A percentile compares a stretch with the other conserved stretches of the same genome.
These are phyloP conservation scores for Trisateles emortualis DNA, from an alignment of 2,888 invertebrate genomes.

Conservation along the genomic window DNA sequence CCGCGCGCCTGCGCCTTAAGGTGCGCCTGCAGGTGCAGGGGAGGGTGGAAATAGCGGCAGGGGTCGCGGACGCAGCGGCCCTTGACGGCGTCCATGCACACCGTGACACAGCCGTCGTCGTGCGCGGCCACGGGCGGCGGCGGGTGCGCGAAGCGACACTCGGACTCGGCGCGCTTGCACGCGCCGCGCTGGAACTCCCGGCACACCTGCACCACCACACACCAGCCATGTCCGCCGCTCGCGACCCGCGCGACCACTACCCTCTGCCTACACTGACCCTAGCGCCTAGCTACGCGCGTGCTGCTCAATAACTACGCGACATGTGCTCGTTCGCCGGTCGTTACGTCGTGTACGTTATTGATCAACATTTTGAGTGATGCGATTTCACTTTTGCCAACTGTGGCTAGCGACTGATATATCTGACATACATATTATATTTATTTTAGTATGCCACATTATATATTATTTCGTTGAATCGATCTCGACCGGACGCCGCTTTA, in stretches of 20 bases:
- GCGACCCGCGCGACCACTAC: slow-evolving; percentile 52
- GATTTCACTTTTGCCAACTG: slow-evolving; percentile 11
- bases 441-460: slow-evolving; percentile 35
- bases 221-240: slow-evolving; percentile 76
- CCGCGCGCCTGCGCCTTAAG: slow-evolving; percentile 99
- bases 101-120: slow-evolving; percentile 99
- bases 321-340: slow-evolving; percentile 31
- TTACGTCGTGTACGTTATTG: slow-evolving; percentile 34
- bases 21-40: slow-evolving; percentile 99
- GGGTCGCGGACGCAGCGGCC: slow-evolving; percentile 99
- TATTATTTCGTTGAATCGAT: slow-evolving; percentile 33
- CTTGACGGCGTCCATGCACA: slow-evolving; percentile 99
- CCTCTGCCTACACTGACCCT: slow-evolving; percentile 43
- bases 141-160: slow-evolving; percentile 99
- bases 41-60: slow-evolving; percentile 99
- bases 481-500: slow-evolving; percentile 83
- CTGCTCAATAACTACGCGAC: slow-evolving; percentile 39
- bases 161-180: slow-evolving; percentile 98
- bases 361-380: slow-evolving; percentile 10
- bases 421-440: slow-evolving; percentile 20
- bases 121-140: slow-evolving; percentile 98
- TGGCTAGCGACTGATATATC: slow-evolving; percentile 18
- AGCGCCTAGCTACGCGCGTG: slow-evolving; percentile 33
- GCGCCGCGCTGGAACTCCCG: slow-evolving; percentile 99
- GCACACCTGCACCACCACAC: slow-evolving; percentile 93